Base-by-base conservation (phyloP, 1,140 invertebrate genomes). In the Bursaphelenchus mucronatus region DNA sequence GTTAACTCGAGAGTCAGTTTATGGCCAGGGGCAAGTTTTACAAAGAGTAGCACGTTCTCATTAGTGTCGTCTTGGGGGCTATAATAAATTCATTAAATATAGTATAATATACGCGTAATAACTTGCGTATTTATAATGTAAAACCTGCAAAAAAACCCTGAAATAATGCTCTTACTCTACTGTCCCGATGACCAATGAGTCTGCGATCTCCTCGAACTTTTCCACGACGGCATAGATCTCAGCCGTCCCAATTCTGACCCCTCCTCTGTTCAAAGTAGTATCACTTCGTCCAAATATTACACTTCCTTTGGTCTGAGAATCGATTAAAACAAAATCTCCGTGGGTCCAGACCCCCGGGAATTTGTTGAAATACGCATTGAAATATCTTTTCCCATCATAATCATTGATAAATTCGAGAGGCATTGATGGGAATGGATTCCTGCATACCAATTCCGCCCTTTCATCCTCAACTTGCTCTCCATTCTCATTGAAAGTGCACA, bases 161-260 rank as follows among this genome's bases (percentile, higher is more conserved):
- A 39, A 55, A 52, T 3, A 66, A 11, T 19, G 5, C 39, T 8
- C 30, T 40, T 72, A 64, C 70, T 69, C 78, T 21, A 73, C 75
- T 71, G 86, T 84, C 6, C 84, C 84, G 8, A 86, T 85, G 75
- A 86, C 86, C 30, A 87, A 72, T 66, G 84, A 85, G 74, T 87
- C 86, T 40, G 80, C 76, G 6, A 87, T 82, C 74, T 85, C 82
- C 63, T 82, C 79, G 75, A 85, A 82, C 17, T 72, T 70, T 61
- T 86, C 84, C 53, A 86, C 85, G 64, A 87, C 82, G 74, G 84
- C 83, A 69, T 87, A 87, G 62, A 87, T 86, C 82, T 87, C 86
- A 15, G 86, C 84, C 76, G 85, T 86, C 21, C 86, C 86, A 82
- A 87, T 87, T 39, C 86, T 74, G 5, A 87, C 86, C 44, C 86